phyloP scores from a whole-genome alignment of 2,113 vertebrate genomes.

The Saguinus imperator region DNA sequence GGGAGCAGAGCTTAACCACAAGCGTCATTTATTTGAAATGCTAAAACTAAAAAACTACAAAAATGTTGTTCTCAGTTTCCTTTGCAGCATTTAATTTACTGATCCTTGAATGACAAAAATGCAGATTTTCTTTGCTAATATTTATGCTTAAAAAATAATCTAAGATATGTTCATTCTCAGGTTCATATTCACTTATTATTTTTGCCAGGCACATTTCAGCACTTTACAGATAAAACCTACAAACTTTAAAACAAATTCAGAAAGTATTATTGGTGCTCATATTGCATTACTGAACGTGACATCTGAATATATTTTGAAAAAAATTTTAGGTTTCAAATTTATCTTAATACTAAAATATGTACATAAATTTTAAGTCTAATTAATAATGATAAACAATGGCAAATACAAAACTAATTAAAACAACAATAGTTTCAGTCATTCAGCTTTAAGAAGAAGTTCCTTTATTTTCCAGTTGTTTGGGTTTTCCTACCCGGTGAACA shows the following conservation, averaged over 20 bases:
- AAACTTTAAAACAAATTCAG: constrained; percentile 23
- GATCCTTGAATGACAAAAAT: constrained; percentile 22
- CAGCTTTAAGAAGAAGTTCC: not conserved
- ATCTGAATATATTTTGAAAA: constrained; percentile 28
- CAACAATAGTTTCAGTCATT: not conserved
- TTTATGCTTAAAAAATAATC: not conserved
- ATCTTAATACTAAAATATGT: constrained; percentile 29
- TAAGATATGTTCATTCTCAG: not conserved
- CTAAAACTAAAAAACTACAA: constrained; percentile 30
- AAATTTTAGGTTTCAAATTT: constrained; percentile 42
- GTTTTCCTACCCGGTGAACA: not conserved
- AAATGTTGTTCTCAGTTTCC: constrained; percentile 40
- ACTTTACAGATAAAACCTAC: constrained; percentile 48
- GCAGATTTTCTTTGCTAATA: not conserved
- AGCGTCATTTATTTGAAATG: constrained; percentile 49
- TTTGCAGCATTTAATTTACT: constrained; percentile 16
- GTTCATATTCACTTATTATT: not conserved
- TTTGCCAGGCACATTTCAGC: not conserved
- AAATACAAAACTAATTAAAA: constrained; percentile 25
- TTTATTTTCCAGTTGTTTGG: not conserved
- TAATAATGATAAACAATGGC: not conserved
- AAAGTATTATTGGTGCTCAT: not conserved
- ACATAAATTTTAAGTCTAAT: not conserved
- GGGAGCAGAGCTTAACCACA: not conserved
- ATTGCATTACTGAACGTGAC: not conserved